Conservation (phyloP, 1,140 invertebrate species). For the Cecropterus lyciades region DNA sequence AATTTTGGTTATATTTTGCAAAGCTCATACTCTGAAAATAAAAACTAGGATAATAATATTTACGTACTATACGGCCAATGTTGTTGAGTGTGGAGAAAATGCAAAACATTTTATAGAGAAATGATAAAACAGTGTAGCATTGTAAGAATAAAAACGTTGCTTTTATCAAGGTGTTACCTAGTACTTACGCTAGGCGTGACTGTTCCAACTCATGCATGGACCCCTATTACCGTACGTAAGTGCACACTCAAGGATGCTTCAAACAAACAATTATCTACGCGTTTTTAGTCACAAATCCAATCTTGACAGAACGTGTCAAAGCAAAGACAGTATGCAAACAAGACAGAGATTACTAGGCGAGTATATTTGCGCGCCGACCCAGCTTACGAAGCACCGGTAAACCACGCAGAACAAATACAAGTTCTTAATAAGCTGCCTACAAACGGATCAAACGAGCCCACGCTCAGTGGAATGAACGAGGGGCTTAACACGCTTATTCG, state of each 20-base stretch:
- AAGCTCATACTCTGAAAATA: no score
- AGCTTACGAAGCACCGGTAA: slow-evolving; percentile 26
- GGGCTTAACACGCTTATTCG: slow-evolving; percentile 35
- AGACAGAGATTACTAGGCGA: slow-evolving; percentile 25
- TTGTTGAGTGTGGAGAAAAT: no score
- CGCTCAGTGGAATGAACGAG: slow-evolving; percentile 5
- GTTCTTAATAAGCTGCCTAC: slow-evolving; percentile 48
- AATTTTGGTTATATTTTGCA: no score
- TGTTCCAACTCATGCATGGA: no score
- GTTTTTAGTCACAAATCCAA: slow-evolving; percentile 3
- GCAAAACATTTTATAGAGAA: no score
- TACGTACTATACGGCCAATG: no score
- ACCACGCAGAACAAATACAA: slow-evolving; percentile 51
- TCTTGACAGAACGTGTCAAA: slow-evolving; percentile 23
- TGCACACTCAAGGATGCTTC: slow-evolving; percentile 8
- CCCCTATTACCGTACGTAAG: no score
- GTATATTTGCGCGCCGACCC: slow-evolving; percentile 31
- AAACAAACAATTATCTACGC: slow-evolving; percentile 19
- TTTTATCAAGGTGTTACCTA: no score
- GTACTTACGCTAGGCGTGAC: no score
- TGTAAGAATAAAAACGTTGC: no score
- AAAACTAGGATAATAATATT: no score
- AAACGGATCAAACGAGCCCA: slow-evolving; percentile 32
- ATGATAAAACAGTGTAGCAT: no score
- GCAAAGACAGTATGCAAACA: slow-evolving; percentile 34